Evolutionary conservation across 64 coral and sea anemone genomes (phyloP).

Genomic region (Dendronephthya gigantea): DNA sequence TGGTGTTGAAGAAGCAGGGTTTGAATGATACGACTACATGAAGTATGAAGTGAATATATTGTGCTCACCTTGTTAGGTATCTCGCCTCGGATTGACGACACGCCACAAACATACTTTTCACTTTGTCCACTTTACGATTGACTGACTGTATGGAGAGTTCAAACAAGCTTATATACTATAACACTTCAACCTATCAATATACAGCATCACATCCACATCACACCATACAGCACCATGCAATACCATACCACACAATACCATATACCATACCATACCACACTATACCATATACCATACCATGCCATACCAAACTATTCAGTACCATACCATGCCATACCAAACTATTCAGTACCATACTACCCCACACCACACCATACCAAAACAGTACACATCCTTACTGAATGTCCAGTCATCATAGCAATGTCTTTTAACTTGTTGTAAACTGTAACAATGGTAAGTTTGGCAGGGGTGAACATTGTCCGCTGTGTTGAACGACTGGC

Average conservation of each 20-base stretch:
- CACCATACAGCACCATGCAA: too few species aligned
- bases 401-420: conserved; percentile 79
- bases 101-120: conserved; percentile 98
- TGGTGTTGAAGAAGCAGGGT: too few species aligned
- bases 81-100: conserved; percentile 88
- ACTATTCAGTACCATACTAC: too few species aligned
- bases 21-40: background rate
- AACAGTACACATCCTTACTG: conserved; percentile 38
- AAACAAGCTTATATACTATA: background rate
- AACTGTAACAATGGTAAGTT: conserved; percentile 69
- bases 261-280: too few species aligned
- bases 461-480: conserved; percentile 95
- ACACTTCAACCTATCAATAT: too few species aligned
- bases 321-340: too few species aligned
- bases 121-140: conserved; percentile 62
- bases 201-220: too few species aligned
- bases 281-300: too few species aligned
- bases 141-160: conserved; percentile 42
- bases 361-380: background rate
- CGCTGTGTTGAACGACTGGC: conserved; percentile 73
- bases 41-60: background rate
- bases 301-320: too few species aligned
- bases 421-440: conserved; percentile 85
- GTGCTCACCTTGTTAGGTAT: conserved; percentile 73
- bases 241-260: too few species aligned